These are phyloP conservation scores for Oplegnathus fasciatus DNA, from an alignment of 2,113 vertebrate species.

Conservation along the genomic window DNA sequence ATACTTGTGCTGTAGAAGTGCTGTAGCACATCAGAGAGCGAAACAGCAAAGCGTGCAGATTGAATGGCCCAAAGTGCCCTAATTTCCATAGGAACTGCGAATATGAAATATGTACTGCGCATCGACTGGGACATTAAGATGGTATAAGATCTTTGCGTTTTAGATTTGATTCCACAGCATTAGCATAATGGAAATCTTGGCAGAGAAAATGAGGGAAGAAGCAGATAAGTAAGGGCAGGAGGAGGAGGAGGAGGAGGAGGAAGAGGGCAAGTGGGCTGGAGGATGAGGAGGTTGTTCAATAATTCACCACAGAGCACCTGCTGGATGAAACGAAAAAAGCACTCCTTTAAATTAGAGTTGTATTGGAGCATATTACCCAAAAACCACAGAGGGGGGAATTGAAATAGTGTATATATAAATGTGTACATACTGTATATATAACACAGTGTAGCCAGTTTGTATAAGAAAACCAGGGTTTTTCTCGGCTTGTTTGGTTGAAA, in stretches of 20 bases:
- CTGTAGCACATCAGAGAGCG: neutral
- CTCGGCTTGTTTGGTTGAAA: neutral
- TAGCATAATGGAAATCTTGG: slow-evolving; percentile 61
- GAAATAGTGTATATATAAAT: neutral
- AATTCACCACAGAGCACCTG: slow-evolving; percentile 65
- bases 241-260: slow-evolving; percentile 14
- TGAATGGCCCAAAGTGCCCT: neutral
- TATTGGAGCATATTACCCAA: neutral
- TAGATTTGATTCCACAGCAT: slow-evolving; percentile 39
- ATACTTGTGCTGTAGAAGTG: neutral
- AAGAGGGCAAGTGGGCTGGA: slow-evolving; percentile 8
- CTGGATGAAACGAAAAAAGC: slow-evolving; percentile 30
- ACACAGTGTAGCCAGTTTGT: neutral
- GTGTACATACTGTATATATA: neutral
- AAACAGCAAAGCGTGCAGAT: neutral
- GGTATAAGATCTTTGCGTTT: neutral
- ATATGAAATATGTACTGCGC: slow-evolving; percentile 22
- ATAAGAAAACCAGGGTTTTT: neutral
- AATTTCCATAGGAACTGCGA: neutral
- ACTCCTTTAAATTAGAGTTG: slow-evolving; percentile 28
- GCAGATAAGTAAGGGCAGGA: slow-evolving; percentile 40
- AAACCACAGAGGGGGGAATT: neutral
- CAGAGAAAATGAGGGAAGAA: slow-evolving; percentile 44
- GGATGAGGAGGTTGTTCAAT: slow-evolving; percentile 56
- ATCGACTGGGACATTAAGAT: neutral